phyloP scores from a whole-genome alignment of 2,888 invertebrate genomes.

The Merodon equestris region DNA sequence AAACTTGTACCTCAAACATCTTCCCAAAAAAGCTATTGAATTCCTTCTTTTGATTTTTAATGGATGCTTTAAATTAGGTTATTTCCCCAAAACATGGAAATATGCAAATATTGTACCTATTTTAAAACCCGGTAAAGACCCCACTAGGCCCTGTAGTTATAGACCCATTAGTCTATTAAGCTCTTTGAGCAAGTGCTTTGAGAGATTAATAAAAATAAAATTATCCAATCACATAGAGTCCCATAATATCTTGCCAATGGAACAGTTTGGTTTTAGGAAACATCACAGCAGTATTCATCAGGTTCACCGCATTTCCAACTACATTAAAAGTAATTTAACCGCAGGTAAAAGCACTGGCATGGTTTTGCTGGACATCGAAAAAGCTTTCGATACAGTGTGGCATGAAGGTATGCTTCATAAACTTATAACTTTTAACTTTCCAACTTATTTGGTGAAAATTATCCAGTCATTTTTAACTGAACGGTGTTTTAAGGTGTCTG shows the following conservation, averaged over 20 bases:
- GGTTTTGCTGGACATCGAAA: slow-evolving; percentile 72
- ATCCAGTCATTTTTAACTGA: slow-evolving; percentile 46
- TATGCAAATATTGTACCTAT: slow-evolving; percentile 12
- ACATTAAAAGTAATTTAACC: slow-evolving; percentile 8
- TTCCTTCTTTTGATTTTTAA: slow-evolving; percentile 17
- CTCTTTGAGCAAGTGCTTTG: slow-evolving; percentile 1
- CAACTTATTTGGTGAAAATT: slow-evolving; percentile 66
- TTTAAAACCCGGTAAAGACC: slow-evolving; percentile 15
- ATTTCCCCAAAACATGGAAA: slow-evolving; percentile 26
- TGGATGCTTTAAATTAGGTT: slow-evolving; percentile 16
- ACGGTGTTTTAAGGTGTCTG: slow-evolving; percentile 17
- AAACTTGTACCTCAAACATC: slow-evolving; percentile 1
- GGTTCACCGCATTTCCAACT: slow-evolving; percentile 6
- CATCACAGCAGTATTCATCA: slow-evolving; percentile 13
- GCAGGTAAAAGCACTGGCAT: slow-evolving; percentile 65
- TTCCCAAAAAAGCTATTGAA: slow-evolving; percentile 12
- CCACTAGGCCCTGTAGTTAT: slow-evolving; percentile 1
- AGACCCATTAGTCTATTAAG: slow-evolving; percentile 17
- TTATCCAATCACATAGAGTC: neutral
- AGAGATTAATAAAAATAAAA: neutral
- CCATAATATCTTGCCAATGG: neutral
- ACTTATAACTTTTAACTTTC: slow-evolving; percentile 50
- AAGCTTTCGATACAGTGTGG: slow-evolving; percentile 74
- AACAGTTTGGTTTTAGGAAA: slow-evolving; percentile 18
- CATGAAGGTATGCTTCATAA: slow-evolving; percentile 69